Evolutionary conservation across 2,888 invertebrate species (phyloP).

Genomic region (Chouioia cunea): DNA sequence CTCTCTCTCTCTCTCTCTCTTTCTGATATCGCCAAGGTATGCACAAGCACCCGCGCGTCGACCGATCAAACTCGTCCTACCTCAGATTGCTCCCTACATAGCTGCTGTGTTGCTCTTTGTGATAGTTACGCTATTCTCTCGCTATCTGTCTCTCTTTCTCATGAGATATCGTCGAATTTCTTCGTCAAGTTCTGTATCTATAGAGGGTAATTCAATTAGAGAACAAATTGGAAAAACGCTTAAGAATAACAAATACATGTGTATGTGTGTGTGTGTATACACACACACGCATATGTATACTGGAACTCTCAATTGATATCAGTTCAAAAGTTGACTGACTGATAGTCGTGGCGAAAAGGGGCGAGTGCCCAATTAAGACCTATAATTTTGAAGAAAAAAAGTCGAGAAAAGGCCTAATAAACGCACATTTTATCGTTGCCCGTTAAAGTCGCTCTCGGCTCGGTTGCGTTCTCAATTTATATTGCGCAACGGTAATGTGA

Average conservation of each 20-base stretch:
- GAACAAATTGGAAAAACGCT: too few species aligned
- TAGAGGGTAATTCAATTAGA: too few species aligned
- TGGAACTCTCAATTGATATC: too few species aligned
- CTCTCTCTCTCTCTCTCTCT: neutral
- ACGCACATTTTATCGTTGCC: conserved; percentile 24
- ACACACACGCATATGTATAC: too few species aligned
- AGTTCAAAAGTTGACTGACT: too few species aligned
- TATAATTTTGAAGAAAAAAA: conserved; percentile 8
- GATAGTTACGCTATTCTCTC: neutral
- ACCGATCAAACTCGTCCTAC: conserved; percentile 1
- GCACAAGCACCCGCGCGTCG: neutral
- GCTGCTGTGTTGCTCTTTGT: neutral
- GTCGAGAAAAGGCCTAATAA: conserved; percentile 5
- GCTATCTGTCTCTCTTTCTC: neutral
- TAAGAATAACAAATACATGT: too few species aligned
- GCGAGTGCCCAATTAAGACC: conserved; percentile 39
- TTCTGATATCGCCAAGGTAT: too few species aligned
- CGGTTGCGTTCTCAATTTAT: conserved; percentile 29
- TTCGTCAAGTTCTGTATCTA: too few species aligned
- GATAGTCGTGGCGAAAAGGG: too few species aligned
- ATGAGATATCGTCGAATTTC: too few species aligned
- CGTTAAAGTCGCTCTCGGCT: conserved; percentile 30
- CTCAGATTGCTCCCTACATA: conserved; percentile 3
- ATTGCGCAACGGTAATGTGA: conserved; percentile 43
- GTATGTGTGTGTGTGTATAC: too few species aligned